Percentiles rank a stretch among this genome's conserved stretches.
phyloP scores from a whole-genome alignment of 2,888 invertebrate species.

The Morpho helenor region DNA sequence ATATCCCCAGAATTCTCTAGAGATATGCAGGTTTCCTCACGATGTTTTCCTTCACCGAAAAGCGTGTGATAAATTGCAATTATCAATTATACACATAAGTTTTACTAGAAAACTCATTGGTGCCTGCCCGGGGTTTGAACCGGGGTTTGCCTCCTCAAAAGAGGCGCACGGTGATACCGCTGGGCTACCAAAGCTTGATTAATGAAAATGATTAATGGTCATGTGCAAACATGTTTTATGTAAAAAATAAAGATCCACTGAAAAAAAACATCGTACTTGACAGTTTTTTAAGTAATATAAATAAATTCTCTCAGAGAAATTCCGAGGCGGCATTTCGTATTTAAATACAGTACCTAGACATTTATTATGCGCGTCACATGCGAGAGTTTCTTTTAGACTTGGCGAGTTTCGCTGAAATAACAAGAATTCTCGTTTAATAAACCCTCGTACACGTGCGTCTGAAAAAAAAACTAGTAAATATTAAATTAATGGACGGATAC shows the following conservation, averaged over 20 bases:
- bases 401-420: conserved; percentile 10
- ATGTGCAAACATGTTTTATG: neutral
- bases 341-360: conserved; percentile 19
- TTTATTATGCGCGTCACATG: conserved; percentile 23
- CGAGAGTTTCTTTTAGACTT: conserved; percentile 14
- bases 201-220: too few relatives aligned
- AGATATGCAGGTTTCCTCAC: too few relatives aligned
- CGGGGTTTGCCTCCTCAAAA: too few relatives aligned
- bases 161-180: too few relatives aligned
- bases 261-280: conserved; percentile 8
- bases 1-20: too few relatives aligned
- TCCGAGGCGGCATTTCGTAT: conserved; percentile 19
- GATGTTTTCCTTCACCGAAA: too few relatives aligned
- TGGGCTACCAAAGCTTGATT: too few relatives aligned
- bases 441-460: conserved; percentile 13
- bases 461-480: conserved; percentile 15
- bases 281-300: conserved; percentile 12
- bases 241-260: conserved; percentile 4
- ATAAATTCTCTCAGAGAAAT: conserved; percentile 15
- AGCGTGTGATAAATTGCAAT: too few relatives aligned
- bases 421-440: conserved; percentile 13
- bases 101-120: too few relatives aligned
- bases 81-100: too few relatives aligned
- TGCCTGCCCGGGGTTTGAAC: too few relatives aligned
- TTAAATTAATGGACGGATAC: conserved; percentile 10